These are phyloP conservation scores for Dendrophyllia cribrosa DNA, from an alignment of 64 coral and sea anemone genomes.

Conservation along the genomic window DNA sequence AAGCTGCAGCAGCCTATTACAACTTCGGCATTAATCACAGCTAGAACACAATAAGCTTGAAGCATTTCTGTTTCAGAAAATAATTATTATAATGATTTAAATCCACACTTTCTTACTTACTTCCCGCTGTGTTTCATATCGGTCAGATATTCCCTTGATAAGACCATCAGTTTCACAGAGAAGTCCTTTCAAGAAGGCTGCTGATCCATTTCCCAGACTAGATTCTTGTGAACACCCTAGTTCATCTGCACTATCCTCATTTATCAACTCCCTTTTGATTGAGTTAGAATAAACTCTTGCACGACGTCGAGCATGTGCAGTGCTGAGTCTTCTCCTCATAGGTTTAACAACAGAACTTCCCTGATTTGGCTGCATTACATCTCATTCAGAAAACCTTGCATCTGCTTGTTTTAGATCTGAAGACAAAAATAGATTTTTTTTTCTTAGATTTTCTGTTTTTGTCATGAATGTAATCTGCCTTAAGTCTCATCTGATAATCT, in stretches of 20 bases:
- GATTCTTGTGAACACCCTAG: conserved; percentile 47
- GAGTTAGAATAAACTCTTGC: conserved; percentile 44
- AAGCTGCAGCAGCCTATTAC: too few relatives aligned
- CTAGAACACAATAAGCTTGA: too few relatives aligned
- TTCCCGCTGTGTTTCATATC: conserved; percentile 51
- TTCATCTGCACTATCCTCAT: conserved; percentile 38
- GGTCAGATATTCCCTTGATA: not conserved
- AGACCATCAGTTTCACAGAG: conserved; percentile 6
- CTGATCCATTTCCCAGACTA: conserved; percentile 9
- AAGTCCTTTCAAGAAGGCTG: conserved; percentile 1
- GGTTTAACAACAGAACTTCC: conserved; percentile 38
- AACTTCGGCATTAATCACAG: too few relatives aligned
- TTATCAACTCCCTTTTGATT: conserved; percentile 20
- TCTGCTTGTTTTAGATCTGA: too few relatives aligned
- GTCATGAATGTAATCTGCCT: too few relatives aligned
- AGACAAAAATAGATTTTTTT: too few relatives aligned
- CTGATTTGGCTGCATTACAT: not conserved
- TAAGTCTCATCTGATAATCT: too few relatives aligned
- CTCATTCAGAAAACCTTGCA: not conserved
- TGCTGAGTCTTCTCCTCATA: conserved; percentile 41
- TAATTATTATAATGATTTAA: too few relatives aligned
- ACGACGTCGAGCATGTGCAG: conserved; percentile 70
- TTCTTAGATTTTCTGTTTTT: too few relatives aligned
- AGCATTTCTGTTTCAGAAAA: too few relatives aligned
- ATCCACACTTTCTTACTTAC: not conserved